Evolutionary conservation across 2,888 invertebrate species (phyloP).

Genomic region (Neria commutata): DNA sequence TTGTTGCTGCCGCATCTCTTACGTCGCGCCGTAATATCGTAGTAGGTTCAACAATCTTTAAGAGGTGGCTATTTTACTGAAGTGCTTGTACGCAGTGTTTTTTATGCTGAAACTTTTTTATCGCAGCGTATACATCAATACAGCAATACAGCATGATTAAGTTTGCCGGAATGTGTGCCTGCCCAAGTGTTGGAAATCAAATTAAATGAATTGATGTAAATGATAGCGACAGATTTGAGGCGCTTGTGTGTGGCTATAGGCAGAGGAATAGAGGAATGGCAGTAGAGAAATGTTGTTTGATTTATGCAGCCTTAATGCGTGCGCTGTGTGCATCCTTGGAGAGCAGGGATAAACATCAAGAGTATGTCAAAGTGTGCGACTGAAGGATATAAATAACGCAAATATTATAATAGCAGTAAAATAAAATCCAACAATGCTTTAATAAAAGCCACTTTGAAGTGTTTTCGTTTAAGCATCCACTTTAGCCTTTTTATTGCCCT

Average conservation of each 20-base stretch:
- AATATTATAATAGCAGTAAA: not conserved
- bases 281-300: constrained; percentile 36
- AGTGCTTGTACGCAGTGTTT: constrained; percentile 5
- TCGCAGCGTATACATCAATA: constrained; percentile 36
- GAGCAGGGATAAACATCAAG: constrained; percentile 50
- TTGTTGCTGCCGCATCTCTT: constrained; percentile 1
- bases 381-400: constrained; percentile 2
- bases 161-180: constrained; percentile 44
- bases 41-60: no score
- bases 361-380: not conserved
- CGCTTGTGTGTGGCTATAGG: constrained; percentile 33
- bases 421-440: not conserved
- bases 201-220: constrained; percentile 58
- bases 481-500: constrained; percentile 20
- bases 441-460: not conserved
- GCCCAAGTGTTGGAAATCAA: constrained; percentile 54
- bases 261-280: constrained; percentile 23
- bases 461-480: not conserved
- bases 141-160: no score
- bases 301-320: constrained; percentile 46
- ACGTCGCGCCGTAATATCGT: no score
- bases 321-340: constrained; percentile 44
- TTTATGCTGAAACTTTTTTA: constrained; percentile 19
- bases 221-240: constrained; percentile 57
- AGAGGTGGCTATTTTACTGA: not conserved